These are phyloP conservation scores for Halocynthia roretzi DNA, from an alignment of 23 tunicate species.

Conservation along the genomic window DNA sequence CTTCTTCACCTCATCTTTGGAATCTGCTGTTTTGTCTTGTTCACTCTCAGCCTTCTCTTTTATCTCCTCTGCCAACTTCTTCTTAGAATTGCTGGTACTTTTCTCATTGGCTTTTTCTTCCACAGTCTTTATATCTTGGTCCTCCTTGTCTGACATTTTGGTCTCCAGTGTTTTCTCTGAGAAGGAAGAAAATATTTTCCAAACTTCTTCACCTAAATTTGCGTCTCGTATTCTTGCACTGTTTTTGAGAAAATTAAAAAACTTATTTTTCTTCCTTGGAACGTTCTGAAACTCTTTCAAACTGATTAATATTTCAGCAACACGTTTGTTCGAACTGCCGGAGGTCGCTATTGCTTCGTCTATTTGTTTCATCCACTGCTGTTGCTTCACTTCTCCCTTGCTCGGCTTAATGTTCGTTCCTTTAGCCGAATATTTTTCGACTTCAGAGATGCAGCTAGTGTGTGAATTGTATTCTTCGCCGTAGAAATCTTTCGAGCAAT, in stretches of 20 bases:
- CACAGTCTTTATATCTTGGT: background rate
- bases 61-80: background rate
- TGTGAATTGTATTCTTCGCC: conserved; percentile 62
- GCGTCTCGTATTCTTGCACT: conserved; percentile 36
- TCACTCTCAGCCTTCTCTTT: background rate
- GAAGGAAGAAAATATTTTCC: conserved; percentile 31
- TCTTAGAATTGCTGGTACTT: background rate
- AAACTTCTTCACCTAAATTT: conserved; percentile 51
- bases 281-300: conserved; percentile 43
- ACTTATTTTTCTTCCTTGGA: conserved; percentile 65
- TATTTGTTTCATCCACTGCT: conserved; percentile 52
- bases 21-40: background rate
- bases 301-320: conserved; percentile 24
- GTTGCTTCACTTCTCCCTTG: conserved; percentile 80
- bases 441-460: conserved; percentile 62
- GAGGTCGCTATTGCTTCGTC: conserved; percentile 21
- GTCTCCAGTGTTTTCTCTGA: no score
- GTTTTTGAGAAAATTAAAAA: conserved; percentile 68
- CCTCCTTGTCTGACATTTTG: no score
- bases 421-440: conserved; percentile 63
- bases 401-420: conserved; percentile 43
- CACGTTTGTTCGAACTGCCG: background rate
- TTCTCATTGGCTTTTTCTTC: background rate
- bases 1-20: conserved; percentile 2
- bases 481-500: conserved; percentile 71